phyloP scores from a whole-genome alignment of 2,888 invertebrate genomes.

The Dysmachus trigonus region DNA sequence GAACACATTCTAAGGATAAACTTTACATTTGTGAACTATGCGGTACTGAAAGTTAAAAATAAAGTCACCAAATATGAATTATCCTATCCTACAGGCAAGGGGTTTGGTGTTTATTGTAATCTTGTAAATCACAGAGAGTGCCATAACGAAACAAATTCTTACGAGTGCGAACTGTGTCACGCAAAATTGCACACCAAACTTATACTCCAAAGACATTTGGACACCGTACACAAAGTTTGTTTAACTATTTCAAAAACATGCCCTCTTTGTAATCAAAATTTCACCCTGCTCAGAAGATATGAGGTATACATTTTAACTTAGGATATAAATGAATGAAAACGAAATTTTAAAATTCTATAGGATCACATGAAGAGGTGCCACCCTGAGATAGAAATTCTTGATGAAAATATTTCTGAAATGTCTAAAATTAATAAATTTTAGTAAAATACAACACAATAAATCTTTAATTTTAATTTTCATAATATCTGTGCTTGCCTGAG shows the following conservation, averaged over 20 bases:
- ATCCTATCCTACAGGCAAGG: not conserved
- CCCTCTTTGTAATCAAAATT: not conserved
- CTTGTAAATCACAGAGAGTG: not conserved
- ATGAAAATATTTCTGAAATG: not conserved
- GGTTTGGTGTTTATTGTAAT: not conserved
- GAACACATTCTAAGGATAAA: not conserved
- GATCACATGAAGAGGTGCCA: not conserved
- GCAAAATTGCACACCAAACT: not conserved
- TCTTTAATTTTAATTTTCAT: not conserved
- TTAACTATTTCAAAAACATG: constrained; percentile 2
- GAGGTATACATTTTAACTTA: not conserved
- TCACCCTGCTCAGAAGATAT: not conserved
- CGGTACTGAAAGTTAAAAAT: not conserved
- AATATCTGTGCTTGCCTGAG: not conserved
- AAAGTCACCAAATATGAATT: not conserved
- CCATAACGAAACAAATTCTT: not conserved
- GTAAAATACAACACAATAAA: not conserved
- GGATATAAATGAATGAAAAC: not conserved
- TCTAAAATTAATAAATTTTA: not conserved
- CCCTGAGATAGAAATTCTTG: not conserved
- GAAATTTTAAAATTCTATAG: not conserved
- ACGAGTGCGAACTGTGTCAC: not conserved
- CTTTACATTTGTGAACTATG: constrained; percentile 7
- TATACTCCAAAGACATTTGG: not conserved
- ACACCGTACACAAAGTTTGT: not conserved